Evolutionary conservation across 2,888 invertebrate genomes (phyloP).

Genomic region (Heteromurus nitidus): DNA sequence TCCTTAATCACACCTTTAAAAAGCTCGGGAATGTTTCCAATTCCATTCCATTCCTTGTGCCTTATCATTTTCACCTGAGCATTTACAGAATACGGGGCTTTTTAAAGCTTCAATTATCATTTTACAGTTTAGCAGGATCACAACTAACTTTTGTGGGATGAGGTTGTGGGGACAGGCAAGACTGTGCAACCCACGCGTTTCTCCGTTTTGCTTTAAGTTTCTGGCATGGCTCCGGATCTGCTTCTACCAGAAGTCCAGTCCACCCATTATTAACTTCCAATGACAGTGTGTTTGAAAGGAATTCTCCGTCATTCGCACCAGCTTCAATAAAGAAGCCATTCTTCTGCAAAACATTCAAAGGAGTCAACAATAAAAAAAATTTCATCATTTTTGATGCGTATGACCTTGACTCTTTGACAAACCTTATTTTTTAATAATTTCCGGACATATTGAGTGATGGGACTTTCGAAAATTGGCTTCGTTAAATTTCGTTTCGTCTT

Average conservation of each 20-base stretch:
- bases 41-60: not conserved
- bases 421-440: no score
- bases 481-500: no score
- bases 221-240: slow-evolving; percentile 30
- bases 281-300: slow-evolving; percentile 40
- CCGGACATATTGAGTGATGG: no score
- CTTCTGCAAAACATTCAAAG: not conserved
- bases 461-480: no score
- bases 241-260: slow-evolving; percentile 56
- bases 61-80: not conserved
- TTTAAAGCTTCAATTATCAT: no score
- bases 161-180: slow-evolving; percentile 27
- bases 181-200: slow-evolving; percentile 37
- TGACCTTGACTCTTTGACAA: no score
- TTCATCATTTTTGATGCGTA: no score
- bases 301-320: slow-evolving; percentile 52
- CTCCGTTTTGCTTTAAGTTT: slow-evolving; percentile 28
- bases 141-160: not conserved
- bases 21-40: not conserved
- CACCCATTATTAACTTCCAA: slow-evolving; percentile 44
- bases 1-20: not conserved
- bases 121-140: no score
- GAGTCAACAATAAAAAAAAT: no score
- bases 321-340: slow-evolving; percentile 61
- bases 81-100: no score